These are phyloP conservation scores for Drosophila fuyamai DNA, from an alignment of 1,140 invertebrate species.

Conservation along the genomic window DNA sequence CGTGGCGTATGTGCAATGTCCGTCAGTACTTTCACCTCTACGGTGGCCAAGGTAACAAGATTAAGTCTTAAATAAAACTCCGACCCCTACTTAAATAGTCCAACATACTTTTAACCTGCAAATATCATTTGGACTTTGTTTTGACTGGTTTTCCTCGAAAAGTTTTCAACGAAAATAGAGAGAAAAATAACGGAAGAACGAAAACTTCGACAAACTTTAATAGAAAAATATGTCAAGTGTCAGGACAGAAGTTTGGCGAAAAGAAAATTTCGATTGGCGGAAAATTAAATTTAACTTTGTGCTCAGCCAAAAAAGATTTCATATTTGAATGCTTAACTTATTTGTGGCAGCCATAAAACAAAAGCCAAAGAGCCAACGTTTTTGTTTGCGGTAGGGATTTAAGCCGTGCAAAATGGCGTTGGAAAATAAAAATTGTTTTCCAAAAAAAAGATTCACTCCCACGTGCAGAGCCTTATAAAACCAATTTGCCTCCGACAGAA, in stretches of 20 bases:
- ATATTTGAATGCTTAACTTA: slow-evolving; percentile 38
- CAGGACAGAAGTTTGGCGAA: slow-evolving; percentile 5
- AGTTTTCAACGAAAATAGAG: background rate
- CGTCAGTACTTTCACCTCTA: slow-evolving; percentile 19
- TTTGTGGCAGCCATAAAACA: slow-evolving; percentile 35
- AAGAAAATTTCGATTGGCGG: slow-evolving; percentile 9
- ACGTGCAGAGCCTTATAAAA: slow-evolving; percentile 52
- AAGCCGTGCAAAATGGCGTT: slow-evolving; percentile 10
- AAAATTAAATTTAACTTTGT: slow-evolving; percentile 41
- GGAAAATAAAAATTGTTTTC: slow-evolving; percentile 55
- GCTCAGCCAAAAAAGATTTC: slow-evolving; percentile 22
- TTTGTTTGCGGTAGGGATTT: slow-evolving; percentile 37
- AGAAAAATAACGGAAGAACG: background rate
- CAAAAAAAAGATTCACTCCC: slow-evolving; percentile 18
- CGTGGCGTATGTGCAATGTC: slow-evolving; percentile 13
- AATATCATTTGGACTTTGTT: slow-evolving; percentile 12
- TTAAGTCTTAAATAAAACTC: slow-evolving; percentile 4
- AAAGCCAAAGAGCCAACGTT: slow-evolving; percentile 38
- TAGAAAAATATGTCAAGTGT: slow-evolving; percentile 48
- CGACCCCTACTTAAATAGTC: background rate
- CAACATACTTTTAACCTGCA: background rate
- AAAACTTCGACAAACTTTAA: slow-evolving; percentile 30
- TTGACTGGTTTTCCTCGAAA: slow-evolving; percentile 4
- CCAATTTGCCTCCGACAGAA: slow-evolving; percentile 45
- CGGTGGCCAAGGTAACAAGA: slow-evolving; percentile 7